Evolutionary conservation across 2,888 invertebrate genomes (phyloP).

Genomic region (Hemistola chrysoprasaria): DNA sequence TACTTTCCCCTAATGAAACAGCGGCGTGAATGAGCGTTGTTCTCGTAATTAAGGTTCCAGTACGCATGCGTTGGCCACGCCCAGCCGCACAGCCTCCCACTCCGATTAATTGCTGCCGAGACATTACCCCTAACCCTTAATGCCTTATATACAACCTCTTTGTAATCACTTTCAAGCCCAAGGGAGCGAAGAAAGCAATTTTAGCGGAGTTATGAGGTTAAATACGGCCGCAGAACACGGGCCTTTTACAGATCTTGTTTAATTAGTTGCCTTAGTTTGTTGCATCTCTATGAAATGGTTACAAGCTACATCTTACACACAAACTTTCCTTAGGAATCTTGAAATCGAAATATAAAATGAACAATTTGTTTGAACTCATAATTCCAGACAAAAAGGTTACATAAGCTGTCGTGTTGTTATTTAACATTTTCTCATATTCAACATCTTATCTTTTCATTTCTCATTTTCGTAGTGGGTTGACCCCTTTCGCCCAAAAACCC

Average conservation of each 20-base stretch:
- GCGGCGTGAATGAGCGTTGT: conserved; percentile 75
- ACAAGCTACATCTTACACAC: too few relatives aligned
- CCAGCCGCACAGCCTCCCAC: conserved; percentile 74
- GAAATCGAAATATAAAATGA: too few relatives aligned
- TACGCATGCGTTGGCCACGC: conserved; percentile 77
- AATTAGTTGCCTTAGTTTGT: too few relatives aligned
- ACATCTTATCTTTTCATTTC: conserved; percentile 24
- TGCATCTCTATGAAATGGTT: too few relatives aligned
- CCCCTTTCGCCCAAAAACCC: conserved; percentile 30
- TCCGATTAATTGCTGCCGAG: conserved; percentile 75
- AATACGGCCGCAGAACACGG: too few relatives aligned
- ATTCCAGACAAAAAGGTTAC: too few relatives aligned
- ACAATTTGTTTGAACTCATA: too few relatives aligned
- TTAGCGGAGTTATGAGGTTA: conserved; percentile 8
- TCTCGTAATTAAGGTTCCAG: conserved; percentile 67
- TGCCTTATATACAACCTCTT: conserved; percentile 59
- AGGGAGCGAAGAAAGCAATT: conserved; percentile 17
- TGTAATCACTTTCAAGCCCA: conserved; percentile 33
- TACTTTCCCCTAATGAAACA: conserved; percentile 62
- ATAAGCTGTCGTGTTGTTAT: conserved; percentile 6
- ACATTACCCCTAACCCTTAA: conserved; percentile 79
- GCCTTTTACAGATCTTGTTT: too few relatives aligned
- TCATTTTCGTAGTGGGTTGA: conserved; percentile 29
- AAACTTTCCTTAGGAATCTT: too few relatives aligned
- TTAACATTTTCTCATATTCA: conserved; percentile 19